These are phyloP conservation scores for Apodemia hepburni DNA, from an alignment of 2,888 invertebrate species.

Conservation along the genomic window DNA sequence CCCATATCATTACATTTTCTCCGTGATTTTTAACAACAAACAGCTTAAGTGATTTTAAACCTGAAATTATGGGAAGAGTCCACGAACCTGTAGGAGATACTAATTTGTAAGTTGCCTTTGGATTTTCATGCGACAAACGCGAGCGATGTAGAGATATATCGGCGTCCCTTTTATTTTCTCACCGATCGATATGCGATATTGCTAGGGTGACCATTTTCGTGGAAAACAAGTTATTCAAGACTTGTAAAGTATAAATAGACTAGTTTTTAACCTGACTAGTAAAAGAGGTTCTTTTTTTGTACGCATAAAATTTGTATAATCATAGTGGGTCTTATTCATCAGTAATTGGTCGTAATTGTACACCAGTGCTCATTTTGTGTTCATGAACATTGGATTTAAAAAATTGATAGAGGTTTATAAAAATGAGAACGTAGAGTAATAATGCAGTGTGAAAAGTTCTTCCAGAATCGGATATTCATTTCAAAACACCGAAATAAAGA, in stretches of 20 bases:
- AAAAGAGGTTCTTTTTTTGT: background rate
- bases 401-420: too few species aligned
- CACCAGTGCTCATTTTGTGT: too few species aligned
- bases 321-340: background rate
- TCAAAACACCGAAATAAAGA: too few species aligned
- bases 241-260: background rate
- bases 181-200: constrained; percentile 61
- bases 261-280: background rate
- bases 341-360: background rate
- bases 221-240: constrained; percentile 15
- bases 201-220: constrained; percentile 58
- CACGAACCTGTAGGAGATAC: constrained; percentile 38
- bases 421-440: too few species aligned
- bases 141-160: constrained; percentile 53
- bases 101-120: constrained; percentile 59
- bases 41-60: background rate
- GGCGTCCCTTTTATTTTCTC: constrained; percentile 52
- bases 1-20: background rate
- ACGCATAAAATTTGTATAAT: background rate
- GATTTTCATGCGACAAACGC: constrained; percentile 70
- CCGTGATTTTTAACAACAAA: background rate
- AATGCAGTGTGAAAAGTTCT: too few species aligned
- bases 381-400: too few species aligned
- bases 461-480: too few species aligned
- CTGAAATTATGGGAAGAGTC: constrained; percentile 32